Evolutionary conservation across 2,113 vertebrate genomes (phyloP).

Genomic region (Albula goreensis): DNA sequence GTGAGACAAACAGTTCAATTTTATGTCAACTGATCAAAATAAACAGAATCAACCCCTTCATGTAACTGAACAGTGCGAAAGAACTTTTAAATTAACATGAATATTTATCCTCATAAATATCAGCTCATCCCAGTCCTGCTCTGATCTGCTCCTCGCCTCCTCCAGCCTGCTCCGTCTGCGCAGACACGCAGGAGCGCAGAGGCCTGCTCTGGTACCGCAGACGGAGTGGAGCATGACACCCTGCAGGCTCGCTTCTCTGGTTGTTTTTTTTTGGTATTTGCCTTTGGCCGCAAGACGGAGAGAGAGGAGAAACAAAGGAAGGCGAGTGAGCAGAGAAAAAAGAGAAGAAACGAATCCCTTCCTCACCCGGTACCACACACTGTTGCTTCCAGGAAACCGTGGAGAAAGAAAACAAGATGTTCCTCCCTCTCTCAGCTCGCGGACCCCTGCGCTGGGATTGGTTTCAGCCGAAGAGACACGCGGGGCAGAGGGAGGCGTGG

Average conservation of each 20-base stretch:
- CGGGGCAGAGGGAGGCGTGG: neutral
- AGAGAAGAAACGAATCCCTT: constrained; percentile 16
- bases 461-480: constrained; percentile 20
- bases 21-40: too few relatives aligned
- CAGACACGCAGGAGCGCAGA: neutral
- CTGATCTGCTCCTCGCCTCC: neutral
- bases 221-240: neutral
- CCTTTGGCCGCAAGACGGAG: constrained; percentile 15
- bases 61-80: too few relatives aligned
- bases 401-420: constrained; percentile 34
- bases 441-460: constrained; percentile 22
- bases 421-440: too few relatives aligned
- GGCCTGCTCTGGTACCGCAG: constrained; percentile 6
- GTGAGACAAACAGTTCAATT: too few relatives aligned
- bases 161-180: neutral
- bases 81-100: too few relatives aligned
- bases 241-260: constrained; percentile 13
- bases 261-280: constrained; percentile 27
- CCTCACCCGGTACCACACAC: constrained; percentile 45
- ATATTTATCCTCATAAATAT: neutral
- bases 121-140: neutral
- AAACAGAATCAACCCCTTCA: too few relatives aligned
- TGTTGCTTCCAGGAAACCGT: constrained; percentile 45
- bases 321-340: neutral
- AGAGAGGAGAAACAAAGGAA: neutral